Evolutionary conservation across 2,888 invertebrate genomes (phyloP), one percentile per base, ranked within the genome.

Genomic region (Epistrophe grossulariae): DNA sequence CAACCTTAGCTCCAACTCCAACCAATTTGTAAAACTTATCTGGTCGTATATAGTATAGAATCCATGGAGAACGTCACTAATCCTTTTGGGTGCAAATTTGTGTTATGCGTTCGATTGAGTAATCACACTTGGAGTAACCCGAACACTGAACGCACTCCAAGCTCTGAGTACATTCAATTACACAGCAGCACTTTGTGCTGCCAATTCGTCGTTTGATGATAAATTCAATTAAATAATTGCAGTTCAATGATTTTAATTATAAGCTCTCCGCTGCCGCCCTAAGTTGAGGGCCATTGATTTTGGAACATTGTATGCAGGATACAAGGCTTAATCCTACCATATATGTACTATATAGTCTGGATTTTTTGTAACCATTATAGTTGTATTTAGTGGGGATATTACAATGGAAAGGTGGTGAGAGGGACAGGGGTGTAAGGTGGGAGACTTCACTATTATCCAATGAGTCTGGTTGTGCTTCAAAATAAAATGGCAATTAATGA

Each of bases 221-320:
- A 84, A 88, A 88, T 85, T 88, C 88, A 88, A 88, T 88, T 88
- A 88, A 88, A 88, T 79, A 88, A 88, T 88, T 83, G 83, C 88
- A 88, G 88, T 83, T 88, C 88, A 88, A 85, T 88, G 88, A 81
- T 88, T 88, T 88, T 83, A 88, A 88, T 88, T 88, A 88, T 88
- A 88, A 88, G 72, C 79, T 77, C 80, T 90, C 3, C 38, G 7
- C 3, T 28, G 7, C 38, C 11, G 19, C 45, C 17, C 82, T 64
- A 45, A 70, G 57, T 60, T 68, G 76, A 79, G 79, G 45, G 76
- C 76, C 72, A 82, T 87, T 87, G 83, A 79, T 79, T 87, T 71
- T 19, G 43, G 57, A 40, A 57, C 78, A 73, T 31, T 74, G 78
- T 15, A 43, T 70, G 68, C 45, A 52, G 62, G 28, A 68, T 64